Evolutionary conservation across 2,113 vertebrate species (phyloP), one percentile per base, ranked within the genome.

Genomic region (Thymallus thymallus): DNA sequence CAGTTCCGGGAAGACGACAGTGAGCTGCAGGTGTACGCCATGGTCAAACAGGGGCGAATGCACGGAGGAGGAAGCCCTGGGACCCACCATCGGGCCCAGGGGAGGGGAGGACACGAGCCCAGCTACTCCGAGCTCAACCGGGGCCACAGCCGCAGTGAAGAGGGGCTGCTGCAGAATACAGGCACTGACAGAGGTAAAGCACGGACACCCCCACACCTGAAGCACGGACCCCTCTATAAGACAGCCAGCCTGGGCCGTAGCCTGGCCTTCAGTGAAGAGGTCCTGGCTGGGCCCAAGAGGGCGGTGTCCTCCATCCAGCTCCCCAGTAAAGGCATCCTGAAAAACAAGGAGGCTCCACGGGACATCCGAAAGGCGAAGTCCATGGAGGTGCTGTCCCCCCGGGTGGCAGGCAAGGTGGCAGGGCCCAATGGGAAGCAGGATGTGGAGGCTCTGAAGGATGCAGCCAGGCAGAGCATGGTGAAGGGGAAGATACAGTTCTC

Each of bases 401-500:
- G 85, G 69, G 75, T 88, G 24, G 74, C 69, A 81, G 71, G 67
- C 67, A 73, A 51, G 30, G 72, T 6, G 9, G 35, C 26, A 9
- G 56, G 16, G 20, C 9, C n/a, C n/a, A n/a, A 61, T 24, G 62
- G 62, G 62, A 64, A 64, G 62, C n/a, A 26, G 62, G 62, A 26
- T 22, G 62, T 0, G 69, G 61, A 41, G 76, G 13, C 56, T 56
- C 24, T 55, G 20, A 6, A 75, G 79, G 77, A 65, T 84, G 82
- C 55, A 48, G 78, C 78, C 3, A 88, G 67, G 60, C 55, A 82
- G 24, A 86, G 81, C 68, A 77, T 92, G 69, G 73, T 92, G 4
- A 86, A 92, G 75, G 90, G 89, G 72, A 95, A 94, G 76, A 20
- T 93, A n/a, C 90, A 90, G 48, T 95, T 95, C 45, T 95, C 94